Conservation (phyloP, 2,797 vertebrate species). For the Notolabrus celidotus region DNA sequence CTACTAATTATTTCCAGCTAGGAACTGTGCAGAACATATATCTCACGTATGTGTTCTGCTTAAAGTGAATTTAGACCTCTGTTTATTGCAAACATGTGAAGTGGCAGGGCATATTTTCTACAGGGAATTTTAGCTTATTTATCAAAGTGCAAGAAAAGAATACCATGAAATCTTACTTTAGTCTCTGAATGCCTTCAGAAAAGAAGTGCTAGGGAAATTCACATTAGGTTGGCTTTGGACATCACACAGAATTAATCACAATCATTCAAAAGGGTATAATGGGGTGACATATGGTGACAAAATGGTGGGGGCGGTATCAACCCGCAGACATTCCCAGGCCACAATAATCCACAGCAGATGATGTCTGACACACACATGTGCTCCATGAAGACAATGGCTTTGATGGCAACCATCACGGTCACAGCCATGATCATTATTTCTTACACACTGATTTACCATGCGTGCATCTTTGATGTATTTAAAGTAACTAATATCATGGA, state of each 20-base stretch:
- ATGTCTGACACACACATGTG: conserved; percentile 71
- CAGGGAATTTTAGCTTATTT: neutral
- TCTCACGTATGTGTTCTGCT: conserved; percentile 11
- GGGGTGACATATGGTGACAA: conserved; percentile 66
- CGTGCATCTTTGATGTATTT: conserved; percentile 35
- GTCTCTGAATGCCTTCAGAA: conserved; percentile 4
- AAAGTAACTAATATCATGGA: conserved; percentile 28
- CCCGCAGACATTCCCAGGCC: conserved; percentile 72
- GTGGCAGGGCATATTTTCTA: neutral
- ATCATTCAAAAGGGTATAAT: conserved; percentile 34
- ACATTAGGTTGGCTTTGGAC: neutral
- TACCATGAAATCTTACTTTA: neutral
- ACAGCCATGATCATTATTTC: conserved; percentile 58
- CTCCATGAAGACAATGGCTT: conserved; percentile 67
- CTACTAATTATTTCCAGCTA: conserved; percentile 19
- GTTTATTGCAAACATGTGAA: neutral
- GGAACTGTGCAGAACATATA: conserved; percentile 11
- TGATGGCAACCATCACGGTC: conserved; percentile 67
- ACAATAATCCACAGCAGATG: conserved; percentile 73
- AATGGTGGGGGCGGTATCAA: conserved; percentile 59
- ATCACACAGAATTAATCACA: conserved; percentile 30
- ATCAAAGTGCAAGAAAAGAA: conserved; percentile 1
- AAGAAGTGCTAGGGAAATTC: neutral
- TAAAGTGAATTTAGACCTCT: conserved; percentile 10
- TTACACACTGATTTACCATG: conserved; percentile 51